These are phyloP conservation scores for Diabrotica balteata DNA, from an alignment of 2,888 invertebrate genomes.

Conservation along the genomic window DNA sequence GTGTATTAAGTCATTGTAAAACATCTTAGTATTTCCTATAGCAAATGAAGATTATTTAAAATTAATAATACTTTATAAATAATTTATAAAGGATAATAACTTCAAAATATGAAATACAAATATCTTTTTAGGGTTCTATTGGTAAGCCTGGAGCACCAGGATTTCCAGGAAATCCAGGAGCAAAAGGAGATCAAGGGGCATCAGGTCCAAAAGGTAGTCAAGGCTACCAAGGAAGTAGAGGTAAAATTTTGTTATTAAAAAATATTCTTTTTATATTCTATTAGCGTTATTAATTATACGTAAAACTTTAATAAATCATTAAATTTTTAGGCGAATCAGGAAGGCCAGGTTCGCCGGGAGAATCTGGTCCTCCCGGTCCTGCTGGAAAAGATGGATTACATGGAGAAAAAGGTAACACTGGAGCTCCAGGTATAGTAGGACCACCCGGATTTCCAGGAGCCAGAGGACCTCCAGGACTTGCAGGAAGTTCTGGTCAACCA, in stretches of 20 bases:
- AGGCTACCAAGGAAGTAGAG: conserved; percentile 81
- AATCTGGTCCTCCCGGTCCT: conserved; percentile 75
- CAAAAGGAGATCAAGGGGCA: conserved; percentile 80
- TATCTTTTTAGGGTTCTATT: conserved; percentile 68
- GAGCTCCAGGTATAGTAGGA: conserved; percentile 75
- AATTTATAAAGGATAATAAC: not conserved
- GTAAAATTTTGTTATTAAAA: conserved; percentile 41
- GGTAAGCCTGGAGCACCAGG: conserved; percentile 88
- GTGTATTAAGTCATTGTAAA: too few species aligned
- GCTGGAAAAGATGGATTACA: conserved; percentile 82
- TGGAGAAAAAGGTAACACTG: conserved; percentile 82
- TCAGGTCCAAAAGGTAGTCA: conserved; percentile 81
- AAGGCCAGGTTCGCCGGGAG: conserved; percentile 78
- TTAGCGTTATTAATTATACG: not conserved
- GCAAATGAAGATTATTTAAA: too few species aligned
- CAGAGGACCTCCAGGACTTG: conserved; percentile 76
- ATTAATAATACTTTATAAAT: too few species aligned
- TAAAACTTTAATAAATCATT: too few species aligned
- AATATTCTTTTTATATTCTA: not conserved
- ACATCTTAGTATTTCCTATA: too few species aligned
- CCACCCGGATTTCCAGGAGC: conserved; percentile 85
- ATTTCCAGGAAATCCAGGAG: conserved; percentile 81
- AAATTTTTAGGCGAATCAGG: conserved; percentile 68
- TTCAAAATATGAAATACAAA: not conserved
- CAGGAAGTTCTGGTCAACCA: conserved; percentile 76